These are phyloP conservation scores for Larimichthys crocea DNA, from an alignment of 2,113 vertebrate species.

Conservation along the genomic window DNA sequence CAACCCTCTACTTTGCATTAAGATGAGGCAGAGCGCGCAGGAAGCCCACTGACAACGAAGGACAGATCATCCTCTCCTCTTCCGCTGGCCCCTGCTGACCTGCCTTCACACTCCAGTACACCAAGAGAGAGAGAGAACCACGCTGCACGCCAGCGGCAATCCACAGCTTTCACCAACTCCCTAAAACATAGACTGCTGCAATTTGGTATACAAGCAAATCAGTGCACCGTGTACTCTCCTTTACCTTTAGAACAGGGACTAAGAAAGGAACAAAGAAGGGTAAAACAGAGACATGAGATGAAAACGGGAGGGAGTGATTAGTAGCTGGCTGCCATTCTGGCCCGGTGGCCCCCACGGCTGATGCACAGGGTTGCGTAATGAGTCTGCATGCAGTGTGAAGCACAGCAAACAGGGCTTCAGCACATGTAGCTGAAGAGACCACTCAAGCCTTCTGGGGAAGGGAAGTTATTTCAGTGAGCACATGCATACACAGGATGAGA, in stretches of 20 bases:
- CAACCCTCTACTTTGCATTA: conserved; percentile 43
- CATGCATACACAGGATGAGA: conserved; percentile 75
- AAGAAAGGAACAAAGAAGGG: conserved; percentile 25
- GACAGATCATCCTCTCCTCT: conserved; percentile 67
- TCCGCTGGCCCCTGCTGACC: conserved; percentile 66
- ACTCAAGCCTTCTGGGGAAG: conserved; percentile 72
- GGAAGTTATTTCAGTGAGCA: conserved; percentile 69
- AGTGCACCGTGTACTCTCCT: conserved; percentile 29
- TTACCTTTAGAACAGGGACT: conserved; percentile 44
- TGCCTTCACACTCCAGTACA: conserved; percentile 66
- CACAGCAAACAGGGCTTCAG: conserved; percentile 58
- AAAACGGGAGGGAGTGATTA: conserved; percentile 51
- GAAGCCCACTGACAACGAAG: conserved; percentile 70
- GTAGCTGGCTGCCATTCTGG: conserved; percentile 62
- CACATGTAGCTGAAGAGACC: conserved; percentile 74
- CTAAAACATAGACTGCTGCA: conserved; percentile 37
- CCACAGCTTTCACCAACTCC: conserved; percentile 48
- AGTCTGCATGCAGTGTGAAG: conserved; percentile 64
- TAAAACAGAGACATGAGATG: conserved; percentile 36
- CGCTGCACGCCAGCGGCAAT: conserved; percentile 41
- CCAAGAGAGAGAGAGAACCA: conserved; percentile 15
- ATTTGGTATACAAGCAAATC: conserved; percentile 50
- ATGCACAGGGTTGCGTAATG: conserved; percentile 74
- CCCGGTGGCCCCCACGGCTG: conserved; percentile 65
- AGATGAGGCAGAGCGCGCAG: conserved; percentile 53